These are phyloP conservation scores for Orientallactaga bullata DNA, from an alignment of 2,113 vertebrate species.

Conservation along the genomic window DNA sequence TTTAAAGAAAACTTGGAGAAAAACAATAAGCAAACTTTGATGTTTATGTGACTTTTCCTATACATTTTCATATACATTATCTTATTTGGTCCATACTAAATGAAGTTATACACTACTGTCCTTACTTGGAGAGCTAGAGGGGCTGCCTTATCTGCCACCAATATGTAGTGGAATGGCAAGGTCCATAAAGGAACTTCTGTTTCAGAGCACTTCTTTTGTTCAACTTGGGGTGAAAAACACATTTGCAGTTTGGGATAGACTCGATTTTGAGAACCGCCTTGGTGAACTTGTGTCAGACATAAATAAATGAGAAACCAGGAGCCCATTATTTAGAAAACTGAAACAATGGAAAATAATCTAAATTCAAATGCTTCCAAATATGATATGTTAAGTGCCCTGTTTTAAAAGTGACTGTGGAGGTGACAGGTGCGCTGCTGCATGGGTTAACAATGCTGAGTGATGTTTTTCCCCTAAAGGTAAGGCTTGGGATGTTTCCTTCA, in stretches of 20 bases:
- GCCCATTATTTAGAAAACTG: not conserved
- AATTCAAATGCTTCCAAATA: not conserved
- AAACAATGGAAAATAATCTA: not conserved
- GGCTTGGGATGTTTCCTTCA: not conserved
- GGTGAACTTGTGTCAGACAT: not conserved
- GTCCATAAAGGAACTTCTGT: not conserved
- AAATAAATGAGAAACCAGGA: not conserved
- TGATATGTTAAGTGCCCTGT: not conserved
- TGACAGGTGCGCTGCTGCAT: accelerated
- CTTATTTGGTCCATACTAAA: not conserved
- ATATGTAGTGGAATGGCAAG: not conserved
- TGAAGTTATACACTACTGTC: not conserved
- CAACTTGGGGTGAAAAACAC: not conserved
- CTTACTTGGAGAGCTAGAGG: not conserved
- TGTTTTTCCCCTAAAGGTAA: not conserved
- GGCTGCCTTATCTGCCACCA: not conserved
- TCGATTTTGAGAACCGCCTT: not conserved
- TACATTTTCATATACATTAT: slow-evolving; percentile 5
- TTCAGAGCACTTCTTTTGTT: not conserved
- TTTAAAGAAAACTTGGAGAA: not conserved
- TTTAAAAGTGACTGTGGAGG: not conserved
- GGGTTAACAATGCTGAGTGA: not conserved
- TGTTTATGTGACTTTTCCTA: too few relatives aligned
- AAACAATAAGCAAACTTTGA: not conserved
- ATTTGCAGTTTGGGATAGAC: not conserved